phyloP scores from a whole-genome alignment of 2,797 vertebrate genomes.

The Schizothorax lantsangensis region DNA sequence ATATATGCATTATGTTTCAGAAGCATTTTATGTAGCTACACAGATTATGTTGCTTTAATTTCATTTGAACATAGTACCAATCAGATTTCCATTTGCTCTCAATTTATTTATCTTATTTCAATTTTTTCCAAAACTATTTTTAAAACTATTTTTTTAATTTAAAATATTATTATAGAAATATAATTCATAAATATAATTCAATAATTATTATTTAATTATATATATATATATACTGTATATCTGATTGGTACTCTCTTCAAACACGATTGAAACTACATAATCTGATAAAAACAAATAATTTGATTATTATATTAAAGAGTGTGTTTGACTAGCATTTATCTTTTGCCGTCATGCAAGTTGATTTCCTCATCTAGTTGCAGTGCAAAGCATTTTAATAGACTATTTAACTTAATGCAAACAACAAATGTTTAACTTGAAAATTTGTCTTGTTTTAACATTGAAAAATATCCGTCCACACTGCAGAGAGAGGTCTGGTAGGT shows the following conservation, averaged over 20 bases:
- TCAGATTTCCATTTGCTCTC: not conserved
- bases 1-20: not conserved
- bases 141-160: not conserved
- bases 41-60: not conserved
- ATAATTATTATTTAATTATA: no score
- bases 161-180: no score
- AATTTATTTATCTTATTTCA: not conserved
- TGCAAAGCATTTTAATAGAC: not conserved
- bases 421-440: not conserved
- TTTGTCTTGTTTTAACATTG: not conserved
- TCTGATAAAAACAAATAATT: no score
- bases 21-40: not conserved
- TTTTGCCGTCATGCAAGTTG: not conserved
- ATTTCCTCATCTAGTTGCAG: not conserved
- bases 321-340: not conserved
- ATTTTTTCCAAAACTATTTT: not conserved
- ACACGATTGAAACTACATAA: no score
- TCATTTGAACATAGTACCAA: not conserved
- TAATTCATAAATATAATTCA: no score
- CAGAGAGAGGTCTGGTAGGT: constrained; percentile 36
- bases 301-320: not conserved
- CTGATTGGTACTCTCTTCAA: no score
- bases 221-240: no score
- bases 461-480: not conserved
- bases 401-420: not conserved